Percentiles rank a stretch among this genome's conserved stretches.
Conservation (phyloP, 2,888 invertebrate genomes). For the Polyploca ridens region DNA sequence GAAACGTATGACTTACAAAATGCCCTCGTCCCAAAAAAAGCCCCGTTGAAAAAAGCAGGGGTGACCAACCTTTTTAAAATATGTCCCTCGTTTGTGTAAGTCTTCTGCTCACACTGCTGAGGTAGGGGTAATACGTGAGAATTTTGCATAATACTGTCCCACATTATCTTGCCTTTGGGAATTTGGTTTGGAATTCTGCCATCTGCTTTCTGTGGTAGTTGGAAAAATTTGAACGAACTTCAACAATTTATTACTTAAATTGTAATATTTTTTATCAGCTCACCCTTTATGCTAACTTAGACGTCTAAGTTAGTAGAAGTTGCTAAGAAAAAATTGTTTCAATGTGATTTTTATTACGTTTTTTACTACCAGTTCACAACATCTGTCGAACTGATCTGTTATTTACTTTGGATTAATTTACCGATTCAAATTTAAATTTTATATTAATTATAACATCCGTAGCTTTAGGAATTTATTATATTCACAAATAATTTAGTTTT, state of each 20-base stretch:
- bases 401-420: too few species aligned
- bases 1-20: constrained; percentile 10
- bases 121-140: constrained; percentile 47
- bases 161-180: constrained; percentile 56
- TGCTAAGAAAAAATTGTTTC: background rate
- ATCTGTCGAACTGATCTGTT: background rate
- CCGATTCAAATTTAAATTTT: too few species aligned
- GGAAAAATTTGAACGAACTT: constrained; percentile 22
- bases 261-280: background rate
- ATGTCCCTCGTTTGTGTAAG: constrained; percentile 44
- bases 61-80: constrained; percentile 47
- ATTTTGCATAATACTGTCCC: constrained; percentile 56
- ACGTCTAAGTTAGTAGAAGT: too few species aligned
- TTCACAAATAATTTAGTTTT: too few species aligned
- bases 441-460: too few species aligned
- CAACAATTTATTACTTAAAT: constrained; percentile 16
- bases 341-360: background rate
- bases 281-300: background rate
- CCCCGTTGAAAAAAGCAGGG: constrained; percentile 23
- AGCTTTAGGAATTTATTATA: too few species aligned
- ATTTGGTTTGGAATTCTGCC: constrained; percentile 56
- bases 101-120: constrained; percentile 36
- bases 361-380: background rate
- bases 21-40: constrained; percentile 11
- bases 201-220: constrained; percentile 29